These are phyloP conservation scores for Notechis scutatus DNA, from an alignment of 2,113 vertebrate genomes.

Conservation along the genomic window DNA sequence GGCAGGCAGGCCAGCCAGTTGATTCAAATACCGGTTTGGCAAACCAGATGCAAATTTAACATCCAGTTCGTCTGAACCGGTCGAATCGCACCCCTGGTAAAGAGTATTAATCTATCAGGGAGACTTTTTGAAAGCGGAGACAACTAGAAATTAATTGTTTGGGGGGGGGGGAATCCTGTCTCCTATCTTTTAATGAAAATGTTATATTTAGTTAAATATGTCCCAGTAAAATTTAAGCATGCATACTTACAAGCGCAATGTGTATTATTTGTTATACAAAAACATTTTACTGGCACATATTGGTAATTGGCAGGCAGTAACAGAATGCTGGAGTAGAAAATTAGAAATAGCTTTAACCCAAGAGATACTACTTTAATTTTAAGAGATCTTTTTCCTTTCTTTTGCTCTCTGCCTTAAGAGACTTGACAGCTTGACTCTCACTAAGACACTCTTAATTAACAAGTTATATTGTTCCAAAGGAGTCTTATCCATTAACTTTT, in stretches of 20 bases:
- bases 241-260: neutral
- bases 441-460: neutral
- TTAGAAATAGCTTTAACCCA: slow-evolving; percentile 8
- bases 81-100: no score
- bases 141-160: neutral
- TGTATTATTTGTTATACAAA: neutral
- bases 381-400: neutral
- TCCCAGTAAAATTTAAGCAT: neutral
- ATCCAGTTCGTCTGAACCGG: no score
- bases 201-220: neutral
- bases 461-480: neutral
- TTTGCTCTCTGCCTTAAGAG: neutral
- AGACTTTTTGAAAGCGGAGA: neutral
- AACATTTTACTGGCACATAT: neutral
- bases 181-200: neutral
- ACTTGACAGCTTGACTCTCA: neutral
- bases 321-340: neutral
- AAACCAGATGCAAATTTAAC: no score
- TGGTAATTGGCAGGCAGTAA: neutral
- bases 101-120: neutral
- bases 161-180: neutral
- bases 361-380: slow-evolving; percentile 16
- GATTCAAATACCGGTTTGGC: no score
- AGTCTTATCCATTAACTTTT: neutral
- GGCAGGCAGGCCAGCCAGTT: no score